Conservation (phyloP, 2,888 invertebrate species). For the Synanthedon vespiformis region DNA sequence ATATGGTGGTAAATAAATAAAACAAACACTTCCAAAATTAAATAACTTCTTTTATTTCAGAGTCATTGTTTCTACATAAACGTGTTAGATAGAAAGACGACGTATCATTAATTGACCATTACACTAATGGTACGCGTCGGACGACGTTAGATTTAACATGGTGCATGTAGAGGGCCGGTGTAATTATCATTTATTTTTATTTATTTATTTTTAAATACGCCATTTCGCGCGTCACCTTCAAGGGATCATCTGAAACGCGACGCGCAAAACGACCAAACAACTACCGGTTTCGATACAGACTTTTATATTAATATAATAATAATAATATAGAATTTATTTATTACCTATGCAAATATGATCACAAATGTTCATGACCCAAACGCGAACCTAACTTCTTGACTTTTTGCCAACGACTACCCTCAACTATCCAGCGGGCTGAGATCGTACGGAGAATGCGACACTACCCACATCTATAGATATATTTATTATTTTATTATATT, state of each 20-base stretch:
- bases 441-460: constrained; percentile 1
- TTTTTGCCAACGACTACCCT: constrained; percentile 44
- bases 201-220: constrained; percentile 6
- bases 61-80: constrained; percentile 70
- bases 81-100: constrained; percentile 66
- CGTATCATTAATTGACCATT: constrained; percentile 63
- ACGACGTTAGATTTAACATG: constrained; percentile 33
- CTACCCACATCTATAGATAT: background rate
- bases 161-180: constrained; percentile 49
- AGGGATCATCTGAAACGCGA: background rate
- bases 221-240: constrained; percentile 19
- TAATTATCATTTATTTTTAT: constrained; percentile 13
- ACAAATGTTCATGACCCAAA: constrained; percentile 64
- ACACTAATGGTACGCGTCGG: constrained; percentile 57
- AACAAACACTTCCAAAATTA: constrained; percentile 65
- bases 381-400: constrained; percentile 47
- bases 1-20: constrained; percentile 24
- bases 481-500: too few relatives aligned
- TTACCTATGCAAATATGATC: constrained; percentile 64
- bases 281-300: constrained; percentile 45
- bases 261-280: constrained; percentile 22
- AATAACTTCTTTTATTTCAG: constrained; percentile 71
- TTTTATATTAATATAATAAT: constrained; percentile 37
- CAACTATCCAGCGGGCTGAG: constrained; percentile 18
- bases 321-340: constrained; percentile 55